phyloP scores from a whole-genome alignment of 2,888 invertebrate species.

The Imbricaverruca yamaguchii region DNA sequence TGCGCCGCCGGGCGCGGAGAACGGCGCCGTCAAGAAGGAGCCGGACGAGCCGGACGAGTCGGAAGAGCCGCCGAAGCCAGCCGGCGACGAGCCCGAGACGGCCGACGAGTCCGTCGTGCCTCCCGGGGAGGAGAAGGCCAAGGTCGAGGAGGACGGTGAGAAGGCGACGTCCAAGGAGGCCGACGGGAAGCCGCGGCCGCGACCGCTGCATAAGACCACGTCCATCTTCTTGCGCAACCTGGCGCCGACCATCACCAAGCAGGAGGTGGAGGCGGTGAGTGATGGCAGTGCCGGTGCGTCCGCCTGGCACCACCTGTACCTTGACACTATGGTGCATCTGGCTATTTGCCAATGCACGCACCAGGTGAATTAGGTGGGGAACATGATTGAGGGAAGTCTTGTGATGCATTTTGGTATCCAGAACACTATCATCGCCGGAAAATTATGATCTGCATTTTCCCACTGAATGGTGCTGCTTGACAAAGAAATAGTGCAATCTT shows the following conservation, averaged over 20 bases:
- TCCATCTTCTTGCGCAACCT: conserved; percentile 94
- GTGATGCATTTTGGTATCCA: too few relatives aligned
- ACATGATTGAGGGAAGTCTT: too few relatives aligned
- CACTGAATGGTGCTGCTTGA: too few relatives aligned
- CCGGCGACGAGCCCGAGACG: conserved; percentile 31
- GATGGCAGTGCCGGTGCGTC: not conserved
- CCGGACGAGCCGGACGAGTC: conserved; percentile 23
- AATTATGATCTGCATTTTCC: too few relatives aligned
- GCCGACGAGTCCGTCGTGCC: conserved; percentile 37
- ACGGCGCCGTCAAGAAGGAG: not conserved
- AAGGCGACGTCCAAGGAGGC: conserved; percentile 33
- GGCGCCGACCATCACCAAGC: conserved; percentile 90
- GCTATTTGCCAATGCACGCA: too few relatives aligned
- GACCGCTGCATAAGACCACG: conserved; percentile 81
- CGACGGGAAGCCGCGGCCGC: conserved; percentile 35
- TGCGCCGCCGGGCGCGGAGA: conserved; percentile 37
- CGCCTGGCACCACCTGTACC: too few relatives aligned
- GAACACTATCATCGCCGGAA: too few relatives aligned
- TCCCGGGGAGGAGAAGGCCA: conserved; percentile 40
- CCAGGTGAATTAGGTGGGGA: too few relatives aligned
- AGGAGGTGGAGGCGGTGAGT: conserved; percentile 89
- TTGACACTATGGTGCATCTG: too few relatives aligned
- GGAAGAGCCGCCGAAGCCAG: conserved; percentile 31
- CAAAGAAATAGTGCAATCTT: too few relatives aligned
- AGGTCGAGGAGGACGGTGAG: conserved; percentile 33